These are phyloP conservation scores for Drosophila eugracilis DNA, from an alignment of 1,140 invertebrate species.

Conservation along the genomic window DNA sequence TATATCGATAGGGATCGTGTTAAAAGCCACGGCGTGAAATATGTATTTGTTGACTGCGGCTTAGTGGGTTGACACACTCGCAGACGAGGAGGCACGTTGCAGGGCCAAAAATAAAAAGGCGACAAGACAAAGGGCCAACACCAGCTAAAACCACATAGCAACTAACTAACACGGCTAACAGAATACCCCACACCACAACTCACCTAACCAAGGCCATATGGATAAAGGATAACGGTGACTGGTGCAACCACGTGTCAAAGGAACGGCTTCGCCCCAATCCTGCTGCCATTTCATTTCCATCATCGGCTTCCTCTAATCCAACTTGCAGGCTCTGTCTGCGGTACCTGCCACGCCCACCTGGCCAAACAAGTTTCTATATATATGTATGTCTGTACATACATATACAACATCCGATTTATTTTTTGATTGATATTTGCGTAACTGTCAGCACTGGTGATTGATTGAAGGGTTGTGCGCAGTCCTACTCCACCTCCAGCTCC, in stretches of 20 bases:
- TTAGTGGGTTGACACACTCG: slow-evolving; percentile 15
- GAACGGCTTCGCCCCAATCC: slow-evolving; percentile 2
- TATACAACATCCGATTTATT: slow-evolving; percentile 77
- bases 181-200: too few species aligned
- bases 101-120: not conserved
- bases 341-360: slow-evolving; percentile 52
- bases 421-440: slow-evolving; percentile 80
- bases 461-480: slow-evolving; percentile 64
- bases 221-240: slow-evolving; percentile 17
- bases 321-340: slow-evolving; percentile 31
- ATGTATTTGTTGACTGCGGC: slow-evolving; percentile 4
- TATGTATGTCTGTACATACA: too few species aligned
- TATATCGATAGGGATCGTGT: too few species aligned
- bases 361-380: slow-evolving; percentile 74
- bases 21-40: not conserved
- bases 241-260: slow-evolving; percentile 38
- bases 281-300: slow-evolving; percentile 15
- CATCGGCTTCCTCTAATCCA: slow-evolving; percentile 35
- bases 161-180: too few species aligned
- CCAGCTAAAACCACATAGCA: not conserved
- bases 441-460: slow-evolving; percentile 77
- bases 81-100: slow-evolving; percentile 16
- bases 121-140: slow-evolving; percentile 1
- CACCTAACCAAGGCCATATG: slow-evolving; percentile 27
- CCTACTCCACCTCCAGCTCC: slow-evolving; percentile 1